These are phyloP conservation scores for Mus caroli DNA, from an alignment of 2,797 vertebrate species.

Conservation along the genomic window DNA sequence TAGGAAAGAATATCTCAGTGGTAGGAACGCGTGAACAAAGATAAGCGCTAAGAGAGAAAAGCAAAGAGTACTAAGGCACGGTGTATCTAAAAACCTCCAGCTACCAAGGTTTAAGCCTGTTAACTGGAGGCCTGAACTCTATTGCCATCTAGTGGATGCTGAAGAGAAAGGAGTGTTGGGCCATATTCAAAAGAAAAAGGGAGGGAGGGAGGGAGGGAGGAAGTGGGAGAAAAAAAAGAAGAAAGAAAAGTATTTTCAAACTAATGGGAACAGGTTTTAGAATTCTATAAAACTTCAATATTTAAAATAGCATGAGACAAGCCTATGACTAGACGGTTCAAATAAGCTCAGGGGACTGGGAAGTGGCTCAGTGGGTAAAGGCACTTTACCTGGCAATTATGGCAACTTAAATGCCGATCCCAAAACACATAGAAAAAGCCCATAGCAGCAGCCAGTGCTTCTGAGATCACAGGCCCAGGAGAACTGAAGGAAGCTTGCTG, in stretches of 20 bases:
- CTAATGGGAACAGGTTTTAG: not conserved
- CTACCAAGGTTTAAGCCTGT: not conserved
- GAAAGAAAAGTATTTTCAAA: not conserved
- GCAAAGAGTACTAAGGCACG: not conserved
- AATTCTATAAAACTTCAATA: not conserved
- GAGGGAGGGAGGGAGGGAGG: not conserved
- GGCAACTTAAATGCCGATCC: not conserved
- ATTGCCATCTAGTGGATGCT: slow-evolving; percentile 61
- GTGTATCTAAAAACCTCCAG: not conserved
- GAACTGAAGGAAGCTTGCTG: not conserved
- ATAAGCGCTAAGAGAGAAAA: no score
- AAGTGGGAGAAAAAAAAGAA: not conserved
- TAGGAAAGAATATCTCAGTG: not conserved
- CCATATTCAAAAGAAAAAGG: not conserved
- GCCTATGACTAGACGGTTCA: not conserved
- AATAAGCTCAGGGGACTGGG: not conserved
- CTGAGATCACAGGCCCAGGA: not conserved
- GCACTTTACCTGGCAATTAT: not conserved
- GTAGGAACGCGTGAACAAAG: not conserved
- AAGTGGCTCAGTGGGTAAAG: not conserved
- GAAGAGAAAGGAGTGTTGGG: not conserved
- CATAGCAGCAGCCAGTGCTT: not conserved
- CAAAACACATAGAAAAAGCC: not conserved
- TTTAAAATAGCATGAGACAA: not conserved
- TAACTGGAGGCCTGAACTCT: slow-evolving; percentile 7